Percentiles rank a stretch among this genome's conserved stretches.
Evolutionary conservation across 2,113 vertebrate species (phyloP).

Genomic region (Microcebus murinus): DNA sequence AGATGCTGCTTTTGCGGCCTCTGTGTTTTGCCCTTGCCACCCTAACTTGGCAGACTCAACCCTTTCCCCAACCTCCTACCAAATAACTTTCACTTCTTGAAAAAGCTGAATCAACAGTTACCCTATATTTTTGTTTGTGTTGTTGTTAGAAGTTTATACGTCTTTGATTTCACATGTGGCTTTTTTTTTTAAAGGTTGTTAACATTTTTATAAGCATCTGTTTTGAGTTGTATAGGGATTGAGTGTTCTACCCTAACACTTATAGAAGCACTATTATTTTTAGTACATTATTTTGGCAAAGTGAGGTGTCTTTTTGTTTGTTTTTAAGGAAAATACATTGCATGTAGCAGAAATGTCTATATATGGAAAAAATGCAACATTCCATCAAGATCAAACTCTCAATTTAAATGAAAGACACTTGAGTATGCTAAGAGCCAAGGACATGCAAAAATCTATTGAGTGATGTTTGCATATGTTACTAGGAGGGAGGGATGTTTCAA

Average conservation of each 20-base stretch:
- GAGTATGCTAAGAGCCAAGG: not conserved
- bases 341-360: not conserved
- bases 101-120: not conserved
- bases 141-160: not conserved
- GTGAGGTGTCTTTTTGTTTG: not conserved
- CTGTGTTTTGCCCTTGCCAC: not conserved
- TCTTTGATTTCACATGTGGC: not conserved
- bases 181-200: not conserved
- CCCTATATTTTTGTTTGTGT: not conserved
- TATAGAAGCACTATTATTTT: not conserved
- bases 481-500: too few species aligned
- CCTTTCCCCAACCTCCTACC: not conserved
- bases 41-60: not conserved
- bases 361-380: not conserved
- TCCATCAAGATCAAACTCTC: constrained; percentile 1
- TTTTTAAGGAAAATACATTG: not conserved
- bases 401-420: not conserved
- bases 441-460: not conserved
- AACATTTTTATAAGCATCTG: constrained; percentile 27
- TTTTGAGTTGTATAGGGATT: not conserved
- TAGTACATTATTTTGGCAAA: not conserved
- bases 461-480: not conserved
- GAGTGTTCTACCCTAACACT: not conserved
- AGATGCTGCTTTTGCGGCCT: not conserved
- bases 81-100: not conserved